Conservation (phyloP, 1,140 invertebrate genomes). For the Sycophila sp. region DNA sequence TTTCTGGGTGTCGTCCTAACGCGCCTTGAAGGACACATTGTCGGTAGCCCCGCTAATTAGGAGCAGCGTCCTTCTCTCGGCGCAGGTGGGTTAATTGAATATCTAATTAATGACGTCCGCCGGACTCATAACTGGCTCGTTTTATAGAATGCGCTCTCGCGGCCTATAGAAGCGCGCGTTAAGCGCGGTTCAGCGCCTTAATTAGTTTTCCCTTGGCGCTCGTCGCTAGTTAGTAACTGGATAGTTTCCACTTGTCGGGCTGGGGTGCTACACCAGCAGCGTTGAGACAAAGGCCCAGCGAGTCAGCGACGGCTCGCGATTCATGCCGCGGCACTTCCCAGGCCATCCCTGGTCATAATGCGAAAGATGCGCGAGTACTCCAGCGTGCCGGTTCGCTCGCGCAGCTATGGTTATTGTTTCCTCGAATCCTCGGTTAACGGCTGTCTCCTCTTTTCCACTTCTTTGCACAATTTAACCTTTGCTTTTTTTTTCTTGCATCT, state of each 20-base stretch:
- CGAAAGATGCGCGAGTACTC: too few species aligned
- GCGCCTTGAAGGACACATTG: conserved; percentile 4
- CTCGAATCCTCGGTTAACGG: too few species aligned
- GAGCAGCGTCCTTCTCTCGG: conserved; percentile 15
- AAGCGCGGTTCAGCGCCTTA: conserved; percentile 52
- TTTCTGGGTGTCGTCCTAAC: not conserved
- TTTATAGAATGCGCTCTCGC: conserved; percentile 6
- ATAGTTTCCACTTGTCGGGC: conserved; percentile 50
- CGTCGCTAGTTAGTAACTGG: conserved; percentile 52
- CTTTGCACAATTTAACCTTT: too few species aligned
- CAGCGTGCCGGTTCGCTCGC: too few species aligned
- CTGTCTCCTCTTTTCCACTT: too few species aligned
- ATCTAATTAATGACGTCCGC: conserved; percentile 53
- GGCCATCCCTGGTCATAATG: too few species aligned
- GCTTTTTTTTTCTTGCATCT: too few species aligned
- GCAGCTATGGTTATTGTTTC: too few species aligned
- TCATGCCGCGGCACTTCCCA: too few species aligned
- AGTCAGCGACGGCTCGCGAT: too few species aligned
- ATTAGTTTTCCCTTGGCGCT: conserved; percentile 53
- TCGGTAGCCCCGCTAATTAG: conserved; percentile 22
- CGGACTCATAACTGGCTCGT: conserved; percentile 40
- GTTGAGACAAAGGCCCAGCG: not conserved
- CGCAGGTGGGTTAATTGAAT: conserved; percentile 51
- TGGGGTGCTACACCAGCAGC: not conserved
- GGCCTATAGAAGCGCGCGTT: conserved; percentile 45